Conservation (phyloP, 2,888 invertebrate genomes). For the Amblyteles armatorius region DNA sequence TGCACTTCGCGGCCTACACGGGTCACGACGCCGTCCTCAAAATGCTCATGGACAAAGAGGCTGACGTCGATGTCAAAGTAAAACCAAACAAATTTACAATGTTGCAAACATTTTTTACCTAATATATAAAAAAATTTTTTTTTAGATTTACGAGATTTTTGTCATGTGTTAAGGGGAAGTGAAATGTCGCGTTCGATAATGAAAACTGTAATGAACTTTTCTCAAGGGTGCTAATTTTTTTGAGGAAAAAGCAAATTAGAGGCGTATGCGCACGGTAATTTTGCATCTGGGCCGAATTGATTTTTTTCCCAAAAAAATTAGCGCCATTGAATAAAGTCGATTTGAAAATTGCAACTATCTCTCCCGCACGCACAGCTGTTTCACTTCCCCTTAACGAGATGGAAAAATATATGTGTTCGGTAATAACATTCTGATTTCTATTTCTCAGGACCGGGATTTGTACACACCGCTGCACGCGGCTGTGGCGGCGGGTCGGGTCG, state of each 20-base stretch:
- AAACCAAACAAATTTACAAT: neutral
- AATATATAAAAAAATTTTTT: neutral
- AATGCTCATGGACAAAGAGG: slow-evolving; percentile 83
- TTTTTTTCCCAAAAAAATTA: too few relatives aligned
- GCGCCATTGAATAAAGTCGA: too few relatives aligned
- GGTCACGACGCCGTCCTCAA: slow-evolving; percentile 86
- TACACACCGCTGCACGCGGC: slow-evolving; percentile 89
- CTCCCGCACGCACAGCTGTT: too few relatives aligned
- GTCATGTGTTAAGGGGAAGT: neutral
- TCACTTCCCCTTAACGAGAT: neutral
- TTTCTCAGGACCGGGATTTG: slow-evolving; percentile 80
- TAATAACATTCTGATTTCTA: neutral
- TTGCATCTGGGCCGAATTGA: too few relatives aligned
- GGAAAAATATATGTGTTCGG: neutral
- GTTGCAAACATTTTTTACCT: neutral
- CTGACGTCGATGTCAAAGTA: slow-evolving; percentile 85
- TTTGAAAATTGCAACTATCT: too few relatives aligned
- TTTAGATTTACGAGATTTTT: neutral
- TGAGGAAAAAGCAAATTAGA: too few relatives aligned
- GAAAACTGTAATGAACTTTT: too few relatives aligned
- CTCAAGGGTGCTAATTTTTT: too few relatives aligned
- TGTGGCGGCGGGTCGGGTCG: slow-evolving; percentile 86
- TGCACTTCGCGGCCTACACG: slow-evolving; percentile 88
- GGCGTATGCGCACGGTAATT: too few relatives aligned
- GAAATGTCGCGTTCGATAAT: too few relatives aligned